These are phyloP conservation scores for Synergus gifuensis DNA, from an alignment of 2,888 invertebrate species.

Conservation along the genomic window DNA sequence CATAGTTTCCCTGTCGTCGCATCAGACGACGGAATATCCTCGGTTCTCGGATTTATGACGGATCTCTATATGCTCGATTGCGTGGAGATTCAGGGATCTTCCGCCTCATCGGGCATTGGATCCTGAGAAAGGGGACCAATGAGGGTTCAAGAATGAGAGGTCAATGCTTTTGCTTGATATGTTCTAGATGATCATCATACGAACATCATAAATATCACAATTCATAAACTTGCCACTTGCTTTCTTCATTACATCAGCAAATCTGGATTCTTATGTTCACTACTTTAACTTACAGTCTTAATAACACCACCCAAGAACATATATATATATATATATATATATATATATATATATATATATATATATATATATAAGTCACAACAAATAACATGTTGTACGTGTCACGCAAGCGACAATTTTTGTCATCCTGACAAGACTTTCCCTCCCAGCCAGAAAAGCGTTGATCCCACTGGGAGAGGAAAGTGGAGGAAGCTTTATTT, in stretches of 20 bases:
- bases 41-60: constrained; percentile 16
- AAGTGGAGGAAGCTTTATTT: constrained; percentile 40
- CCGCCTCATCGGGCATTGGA: neutral
- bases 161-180: neutral
- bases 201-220: too few relatives aligned
- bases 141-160: neutral
- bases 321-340: too few relatives aligned
- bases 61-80: constrained; percentile 8
- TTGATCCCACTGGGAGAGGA: constrained; percentile 31
- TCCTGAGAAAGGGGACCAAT: neutral
- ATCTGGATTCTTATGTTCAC: too few relatives aligned
- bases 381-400: neutral
- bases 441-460: neutral
- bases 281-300: too few relatives aligned
- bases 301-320: neutral
- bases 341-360: too few relatives aligned
- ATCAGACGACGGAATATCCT: constrained; percentile 29
- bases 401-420: constrained; percentile 6
- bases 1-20: constrained; percentile 42
- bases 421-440: constrained; percentile 5
- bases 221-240: too few relatives aligned
- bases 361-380: neutral
- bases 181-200: too few relatives aligned
- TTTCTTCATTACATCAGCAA: too few relatives aligned
- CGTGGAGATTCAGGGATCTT: neutral